These are phyloP conservation scores for Actinia equina DNA, from an alignment of 64 coral and sea anemone species.

Conservation along the genomic window DNA sequence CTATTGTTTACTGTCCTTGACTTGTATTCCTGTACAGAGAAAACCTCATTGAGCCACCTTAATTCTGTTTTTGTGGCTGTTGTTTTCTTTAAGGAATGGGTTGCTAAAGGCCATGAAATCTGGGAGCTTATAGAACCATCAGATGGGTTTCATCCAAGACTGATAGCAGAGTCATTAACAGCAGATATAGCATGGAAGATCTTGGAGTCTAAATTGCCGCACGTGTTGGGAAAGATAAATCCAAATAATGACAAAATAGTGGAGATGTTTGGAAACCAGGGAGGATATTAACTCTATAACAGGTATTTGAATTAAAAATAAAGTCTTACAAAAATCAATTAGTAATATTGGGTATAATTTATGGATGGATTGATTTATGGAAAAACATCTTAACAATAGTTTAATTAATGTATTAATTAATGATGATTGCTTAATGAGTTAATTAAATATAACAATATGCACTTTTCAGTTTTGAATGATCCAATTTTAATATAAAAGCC, in stretches of 20 bases:
- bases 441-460: neutral
- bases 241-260: constrained; percentile 79
- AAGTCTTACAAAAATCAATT: too few species aligned
- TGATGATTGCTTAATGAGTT: neutral
- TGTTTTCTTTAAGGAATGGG: constrained; percentile 53
- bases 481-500: too few species aligned
- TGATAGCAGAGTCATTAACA: constrained; percentile 48
- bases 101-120: constrained; percentile 44
- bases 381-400: too few species aligned
- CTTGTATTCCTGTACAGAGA: too few species aligned
- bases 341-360: too few species aligned
- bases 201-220: constrained; percentile 64
- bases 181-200: constrained; percentile 59
- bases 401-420: too few species aligned
- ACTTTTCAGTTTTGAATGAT: too few species aligned
- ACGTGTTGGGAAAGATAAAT: constrained; percentile 77
- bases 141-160: constrained; percentile 90
- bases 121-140: constrained; percentile 88
- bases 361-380: too few species aligned
- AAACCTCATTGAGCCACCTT: neutral
- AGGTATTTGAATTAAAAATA: too few species aligned
- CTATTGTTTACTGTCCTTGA: too few species aligned
- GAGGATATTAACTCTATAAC: constrained; percentile 58
- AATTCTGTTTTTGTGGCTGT: neutral
- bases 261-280: constrained; percentile 87